These are phyloP conservation scores for Otolemur crassicaudatus DNA, from an alignment of 2,797 vertebrate species.

Conservation along the genomic window DNA sequence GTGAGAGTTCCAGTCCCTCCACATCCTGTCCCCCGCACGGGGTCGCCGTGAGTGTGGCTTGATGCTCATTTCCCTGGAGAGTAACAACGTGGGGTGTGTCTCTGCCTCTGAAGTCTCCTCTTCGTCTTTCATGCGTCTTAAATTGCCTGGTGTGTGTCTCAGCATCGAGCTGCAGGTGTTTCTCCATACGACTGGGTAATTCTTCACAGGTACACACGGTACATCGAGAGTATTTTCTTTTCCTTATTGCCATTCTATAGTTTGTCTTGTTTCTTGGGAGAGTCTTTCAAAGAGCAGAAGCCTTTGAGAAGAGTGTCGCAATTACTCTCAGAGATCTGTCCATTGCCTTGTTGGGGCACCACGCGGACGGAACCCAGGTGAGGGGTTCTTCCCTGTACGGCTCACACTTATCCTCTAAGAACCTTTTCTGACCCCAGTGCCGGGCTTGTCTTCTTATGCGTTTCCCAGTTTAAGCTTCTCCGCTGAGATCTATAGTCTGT, in stretches of 20 bases:
- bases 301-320: too few species aligned
- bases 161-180: not conserved
- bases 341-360: too few species aligned
- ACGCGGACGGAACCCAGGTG: too few species aligned
- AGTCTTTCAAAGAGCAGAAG: not conserved
- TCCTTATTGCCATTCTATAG: not conserved
- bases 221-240: too few species aligned
- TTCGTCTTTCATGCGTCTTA: not conserved
- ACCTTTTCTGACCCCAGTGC: not conserved
- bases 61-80: not conserved
- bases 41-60: not conserved
- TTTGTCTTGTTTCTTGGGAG: not conserved
- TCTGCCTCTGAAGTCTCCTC: not conserved
- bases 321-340: too few species aligned
- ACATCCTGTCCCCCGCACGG: rapidly evolving
- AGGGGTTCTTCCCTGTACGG: too few species aligned
- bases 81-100: rapidly evolving
- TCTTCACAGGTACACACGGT: not conserved
- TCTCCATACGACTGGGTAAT: not conserved
- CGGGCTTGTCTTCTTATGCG: rapidly evolving
- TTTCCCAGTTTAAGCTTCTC: not conserved
- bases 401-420: not conserved
- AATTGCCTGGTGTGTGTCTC: not conserved
- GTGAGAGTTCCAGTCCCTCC: not conserved
- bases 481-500: not conserved